Evolutionary conservation across 2,113 vertebrate species (phyloP).

Genomic region (rat (Rattus norvegicus)): DNA sequence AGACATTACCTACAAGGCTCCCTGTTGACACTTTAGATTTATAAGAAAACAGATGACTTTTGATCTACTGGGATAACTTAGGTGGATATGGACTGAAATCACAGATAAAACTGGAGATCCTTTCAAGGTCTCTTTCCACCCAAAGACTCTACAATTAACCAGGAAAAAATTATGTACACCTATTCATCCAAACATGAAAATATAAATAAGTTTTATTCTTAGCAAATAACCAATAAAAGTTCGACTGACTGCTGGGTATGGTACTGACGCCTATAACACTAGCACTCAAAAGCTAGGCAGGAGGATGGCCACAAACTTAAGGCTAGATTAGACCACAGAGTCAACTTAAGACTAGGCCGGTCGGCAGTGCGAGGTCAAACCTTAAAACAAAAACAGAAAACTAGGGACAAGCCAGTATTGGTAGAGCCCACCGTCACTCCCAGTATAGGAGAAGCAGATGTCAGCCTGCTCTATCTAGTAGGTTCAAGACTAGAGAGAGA

Average conservation of each 20-base stretch:
- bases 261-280: too few relatives aligned
- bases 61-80: constrained; percentile 70
- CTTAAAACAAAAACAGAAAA: background rate
- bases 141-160: constrained; percentile 72
- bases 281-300: background rate
- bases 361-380: too few relatives aligned
- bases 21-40: constrained; percentile 43
- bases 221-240: constrained; percentile 58
- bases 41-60: constrained; percentile 56
- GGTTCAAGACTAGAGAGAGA: background rate
- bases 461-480: background rate
- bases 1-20: constrained; percentile 17
- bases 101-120: constrained; percentile 60
- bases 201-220: constrained; percentile 34
- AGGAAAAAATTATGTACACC: constrained; percentile 60
- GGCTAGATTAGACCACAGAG: background rate
- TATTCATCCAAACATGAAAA: constrained; percentile 56
- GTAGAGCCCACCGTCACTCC: background rate
- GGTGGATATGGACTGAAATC: constrained; percentile 72
- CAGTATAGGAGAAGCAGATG: background rate
- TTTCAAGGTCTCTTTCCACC: constrained; percentile 75
- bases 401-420: background rate
- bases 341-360: background rate
- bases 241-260: background rate
- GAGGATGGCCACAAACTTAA: background rate